These are phyloP conservation scores for Myripristis jacobus DNA, from an alignment of 2,797 vertebrate species.

Conservation along the genomic window DNA sequence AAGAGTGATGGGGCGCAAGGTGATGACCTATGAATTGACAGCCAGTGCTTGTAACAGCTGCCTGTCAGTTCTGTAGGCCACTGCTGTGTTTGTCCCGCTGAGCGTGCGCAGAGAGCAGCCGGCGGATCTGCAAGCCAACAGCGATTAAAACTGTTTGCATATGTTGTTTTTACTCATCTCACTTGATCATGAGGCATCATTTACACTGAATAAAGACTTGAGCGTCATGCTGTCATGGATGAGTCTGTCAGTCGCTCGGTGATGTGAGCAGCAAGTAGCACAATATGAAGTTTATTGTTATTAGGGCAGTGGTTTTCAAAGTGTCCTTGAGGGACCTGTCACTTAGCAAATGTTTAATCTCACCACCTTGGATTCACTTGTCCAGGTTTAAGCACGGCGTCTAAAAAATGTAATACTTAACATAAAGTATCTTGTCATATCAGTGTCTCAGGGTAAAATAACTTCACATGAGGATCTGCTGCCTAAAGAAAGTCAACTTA, in stretches of 20 bases:
- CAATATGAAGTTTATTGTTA: too few relatives aligned
- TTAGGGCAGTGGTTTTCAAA: too few relatives aligned
- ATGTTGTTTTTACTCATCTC: not conserved
- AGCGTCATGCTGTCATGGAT: not conserved
- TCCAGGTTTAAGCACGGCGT: too few relatives aligned
- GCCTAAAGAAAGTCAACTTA: too few relatives aligned
- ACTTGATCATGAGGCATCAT: not conserved
- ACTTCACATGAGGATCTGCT: too few relatives aligned
- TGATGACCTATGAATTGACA: conserved; percentile 97
- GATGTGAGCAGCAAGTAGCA: not conserved
- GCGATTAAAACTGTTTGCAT: not conserved
- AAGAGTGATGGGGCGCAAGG: conserved; percentile 78
- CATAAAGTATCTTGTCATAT: too few relatives aligned
- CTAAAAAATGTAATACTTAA: too few relatives aligned
- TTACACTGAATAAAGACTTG: conserved; percentile 51
- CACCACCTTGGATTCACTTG: not conserved
- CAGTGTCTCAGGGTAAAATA: too few relatives aligned
- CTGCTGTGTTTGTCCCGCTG: conserved; percentile 84
- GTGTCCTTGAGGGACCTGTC: too few relatives aligned
- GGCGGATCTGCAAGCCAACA: not conserved
- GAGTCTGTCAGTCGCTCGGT: conserved; percentile 25
- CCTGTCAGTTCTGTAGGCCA: conserved; percentile 96
- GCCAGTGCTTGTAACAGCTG: conserved; percentile 85
- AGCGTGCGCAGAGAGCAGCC: conserved; percentile 16
- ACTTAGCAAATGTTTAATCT: too few relatives aligned